Percentiles rank a stretch among this genome's conserved stretches.
Conservation (phyloP, 2,888 invertebrate genomes). For the Ichneumoninae sp. region DNA sequence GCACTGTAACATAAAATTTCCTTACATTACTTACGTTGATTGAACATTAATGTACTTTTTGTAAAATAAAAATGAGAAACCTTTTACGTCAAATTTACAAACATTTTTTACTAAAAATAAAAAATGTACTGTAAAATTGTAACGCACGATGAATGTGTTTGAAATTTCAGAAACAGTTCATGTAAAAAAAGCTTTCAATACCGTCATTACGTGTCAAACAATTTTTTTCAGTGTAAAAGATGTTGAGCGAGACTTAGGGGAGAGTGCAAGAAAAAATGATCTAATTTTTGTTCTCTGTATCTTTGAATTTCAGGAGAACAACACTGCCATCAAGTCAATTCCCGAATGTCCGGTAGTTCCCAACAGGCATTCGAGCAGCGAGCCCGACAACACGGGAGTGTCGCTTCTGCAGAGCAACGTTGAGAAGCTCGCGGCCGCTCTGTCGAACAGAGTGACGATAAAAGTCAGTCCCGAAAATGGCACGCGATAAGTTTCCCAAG, state of each 20-base stretch:
- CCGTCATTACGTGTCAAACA: too few relatives aligned
- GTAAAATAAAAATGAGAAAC: too few relatives aligned
- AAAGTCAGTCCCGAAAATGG: constrained; percentile 81
- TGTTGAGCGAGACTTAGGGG: background rate
- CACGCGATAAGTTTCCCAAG: constrained; percentile 76
- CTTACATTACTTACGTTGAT: too few relatives aligned
- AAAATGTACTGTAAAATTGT: too few relatives aligned
- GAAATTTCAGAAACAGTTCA: too few relatives aligned
- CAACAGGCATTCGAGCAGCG: constrained; percentile 48
- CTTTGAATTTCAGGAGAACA: constrained; percentile 73
- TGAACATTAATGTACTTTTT: too few relatives aligned
- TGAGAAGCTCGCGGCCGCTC: constrained; percentile 79
- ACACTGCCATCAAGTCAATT: constrained; percentile 69
- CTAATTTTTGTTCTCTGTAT: background rate
- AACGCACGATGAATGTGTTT: too few relatives aligned
- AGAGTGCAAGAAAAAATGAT: background rate
- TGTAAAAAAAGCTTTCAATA: too few relatives aligned
- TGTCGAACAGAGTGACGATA: constrained; percentile 83
- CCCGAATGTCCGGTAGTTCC: constrained; percentile 60
- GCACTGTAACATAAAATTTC: too few relatives aligned
- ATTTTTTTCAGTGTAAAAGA: background rate
- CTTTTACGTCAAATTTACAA: too few relatives aligned
- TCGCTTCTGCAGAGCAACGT: constrained; percentile 75
- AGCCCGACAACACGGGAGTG: constrained; percentile 71
- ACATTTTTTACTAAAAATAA: too few relatives aligned